Evolutionary conservation across 2,888 invertebrate genomes (phyloP).

Genomic region (Ectemnius cavifrons): DNA sequence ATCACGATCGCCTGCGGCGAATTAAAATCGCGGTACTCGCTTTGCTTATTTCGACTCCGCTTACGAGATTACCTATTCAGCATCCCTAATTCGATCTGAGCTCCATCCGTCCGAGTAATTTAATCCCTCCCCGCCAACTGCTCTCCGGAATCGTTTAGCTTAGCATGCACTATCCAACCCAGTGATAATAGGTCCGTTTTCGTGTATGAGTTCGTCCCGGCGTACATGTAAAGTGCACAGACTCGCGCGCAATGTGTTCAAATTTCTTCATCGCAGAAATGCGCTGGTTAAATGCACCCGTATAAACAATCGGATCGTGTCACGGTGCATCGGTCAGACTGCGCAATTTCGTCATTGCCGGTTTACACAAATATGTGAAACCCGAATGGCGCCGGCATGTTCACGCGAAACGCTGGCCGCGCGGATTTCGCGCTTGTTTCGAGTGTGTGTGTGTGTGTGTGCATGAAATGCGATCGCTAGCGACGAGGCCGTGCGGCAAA

Average conservation of each 20-base stretch:
- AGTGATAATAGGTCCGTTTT: too few relatives aligned
- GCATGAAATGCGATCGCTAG: not conserved
- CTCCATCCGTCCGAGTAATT: too few relatives aligned
- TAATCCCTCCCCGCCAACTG: too few relatives aligned
- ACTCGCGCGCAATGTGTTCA: too few relatives aligned
- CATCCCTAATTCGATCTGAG: conserved; percentile 5
- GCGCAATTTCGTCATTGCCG: too few relatives aligned
- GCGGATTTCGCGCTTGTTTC: conserved; percentile 13
- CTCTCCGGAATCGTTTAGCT: too few relatives aligned
- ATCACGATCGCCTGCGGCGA: not conserved
- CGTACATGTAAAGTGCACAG: too few relatives aligned
- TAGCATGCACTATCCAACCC: too few relatives aligned
- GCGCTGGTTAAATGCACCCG: not conserved
- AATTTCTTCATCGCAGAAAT: conserved; percentile 20
- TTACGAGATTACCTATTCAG: not conserved
- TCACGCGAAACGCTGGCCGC: conserved; percentile 11
- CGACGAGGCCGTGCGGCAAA: not conserved
- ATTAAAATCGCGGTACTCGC: conserved; percentile 2
- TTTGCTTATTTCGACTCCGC: not conserved
- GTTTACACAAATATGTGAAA: too few relatives aligned
- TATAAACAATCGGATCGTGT: conserved; percentile 18
- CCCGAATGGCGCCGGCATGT: not conserved
- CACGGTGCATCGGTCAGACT: not conserved
- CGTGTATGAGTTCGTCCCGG: too few relatives aligned
- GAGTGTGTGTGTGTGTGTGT: not conserved